A percentile compares a stretch with the other conserved stretches of the same genome.
Conservation (phyloP, 2,888 invertebrate genomes). For the Platypus cylindrus region DNA sequence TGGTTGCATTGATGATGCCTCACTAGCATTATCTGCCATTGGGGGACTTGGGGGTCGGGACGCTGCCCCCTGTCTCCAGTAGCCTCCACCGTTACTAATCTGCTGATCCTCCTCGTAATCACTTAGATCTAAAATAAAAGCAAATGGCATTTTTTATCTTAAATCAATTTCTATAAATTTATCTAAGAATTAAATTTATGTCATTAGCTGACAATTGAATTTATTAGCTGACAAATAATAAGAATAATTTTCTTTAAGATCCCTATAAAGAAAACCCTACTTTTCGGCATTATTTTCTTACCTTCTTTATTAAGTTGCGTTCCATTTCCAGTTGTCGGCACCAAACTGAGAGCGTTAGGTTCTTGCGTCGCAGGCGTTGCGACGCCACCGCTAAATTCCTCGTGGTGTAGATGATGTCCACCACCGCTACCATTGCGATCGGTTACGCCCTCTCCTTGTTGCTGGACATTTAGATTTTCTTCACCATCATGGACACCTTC, state of each 20-base stretch:
- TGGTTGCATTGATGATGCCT: constrained; percentile 44
- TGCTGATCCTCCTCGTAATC: constrained; percentile 26
- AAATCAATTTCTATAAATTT: too few relatives aligned
- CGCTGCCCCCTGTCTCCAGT: constrained; percentile 39
- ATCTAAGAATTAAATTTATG: too few relatives aligned
- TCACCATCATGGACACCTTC: constrained; percentile 35
- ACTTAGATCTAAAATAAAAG: constrained; percentile 30
- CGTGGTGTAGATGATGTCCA: constrained; percentile 35
- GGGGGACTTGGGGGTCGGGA: constrained; percentile 39
- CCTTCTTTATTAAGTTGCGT: constrained; percentile 17
- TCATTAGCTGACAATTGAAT: too few relatives aligned
- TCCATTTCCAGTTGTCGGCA: constrained; percentile 23
- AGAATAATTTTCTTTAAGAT: too few relatives aligned
- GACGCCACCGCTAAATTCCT: constrained; percentile 37
- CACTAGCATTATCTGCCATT: constrained; percentile 47
- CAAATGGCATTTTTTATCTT: too few relatives aligned
- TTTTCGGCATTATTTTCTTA: constrained; percentile 4
- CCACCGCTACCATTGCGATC: too few relatives aligned
- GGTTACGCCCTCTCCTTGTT: constrained; percentile 22
- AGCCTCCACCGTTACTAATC: constrained; percentile 23
- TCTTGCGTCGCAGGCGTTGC: constrained; percentile 28
- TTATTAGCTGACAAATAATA: too few relatives aligned
- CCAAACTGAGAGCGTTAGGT: constrained; percentile 22
- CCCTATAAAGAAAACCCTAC: too few relatives aligned
- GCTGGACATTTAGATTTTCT: constrained; percentile 24